phyloP scores from a whole-genome alignment of 1,140 invertebrate genomes.

The Lordiphosa stackelbergi region DNA sequence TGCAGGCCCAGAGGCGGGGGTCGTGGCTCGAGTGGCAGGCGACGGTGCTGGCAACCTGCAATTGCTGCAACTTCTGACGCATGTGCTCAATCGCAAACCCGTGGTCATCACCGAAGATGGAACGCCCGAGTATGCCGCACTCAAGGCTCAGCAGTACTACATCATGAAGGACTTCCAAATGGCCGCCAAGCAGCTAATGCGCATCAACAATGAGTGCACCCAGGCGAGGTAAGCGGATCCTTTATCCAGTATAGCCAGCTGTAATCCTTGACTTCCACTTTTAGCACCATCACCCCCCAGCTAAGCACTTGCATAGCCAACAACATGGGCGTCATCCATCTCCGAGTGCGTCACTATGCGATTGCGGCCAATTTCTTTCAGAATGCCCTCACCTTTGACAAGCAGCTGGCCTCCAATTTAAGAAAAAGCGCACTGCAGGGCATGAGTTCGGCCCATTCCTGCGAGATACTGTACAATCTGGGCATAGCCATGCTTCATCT shows the following conservation, averaged over 20 bases:
- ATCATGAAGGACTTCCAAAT: slow-evolving; percentile 80
- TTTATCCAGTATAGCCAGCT: not conserved
- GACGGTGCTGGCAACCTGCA: slow-evolving; percentile 77
- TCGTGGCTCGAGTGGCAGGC: slow-evolving; percentile 18
- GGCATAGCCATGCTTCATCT: slow-evolving; percentile 91
- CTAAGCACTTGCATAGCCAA: slow-evolving; percentile 89
- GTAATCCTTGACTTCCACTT: slow-evolving; percentile 24
- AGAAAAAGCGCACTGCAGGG: slow-evolving; percentile 50
- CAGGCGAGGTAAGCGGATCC: slow-evolving; percentile 35
- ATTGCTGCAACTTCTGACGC: slow-evolving; percentile 78
- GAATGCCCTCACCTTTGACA: slow-evolving; percentile 89
- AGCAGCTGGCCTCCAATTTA: slow-evolving; percentile 79
- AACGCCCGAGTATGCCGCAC: slow-evolving; percentile 57
- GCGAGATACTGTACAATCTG: slow-evolving; percentile 93
- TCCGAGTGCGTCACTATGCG: slow-evolving; percentile 91
- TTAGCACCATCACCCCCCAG: slow-evolving; percentile 81
- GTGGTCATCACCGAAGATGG: slow-evolving; percentile 78
- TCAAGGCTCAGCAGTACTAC: slow-evolving; percentile 80
- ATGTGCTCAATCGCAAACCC: slow-evolving; percentile 78
- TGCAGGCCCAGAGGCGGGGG: slow-evolving; percentile 6
- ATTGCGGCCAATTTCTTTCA: slow-evolving; percentile 91
- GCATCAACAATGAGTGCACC: slow-evolving; percentile 69
- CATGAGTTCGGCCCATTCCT: slow-evolving; percentile 80
- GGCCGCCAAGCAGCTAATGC: slow-evolving; percentile 78
- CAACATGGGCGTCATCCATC: slow-evolving; percentile 92